Percentiles rank a stretch among this genome's conserved stretches.
Evolutionary conservation across 2,888 invertebrate species (phyloP).

Genomic region (Muschampia plurimacula): DNA sequence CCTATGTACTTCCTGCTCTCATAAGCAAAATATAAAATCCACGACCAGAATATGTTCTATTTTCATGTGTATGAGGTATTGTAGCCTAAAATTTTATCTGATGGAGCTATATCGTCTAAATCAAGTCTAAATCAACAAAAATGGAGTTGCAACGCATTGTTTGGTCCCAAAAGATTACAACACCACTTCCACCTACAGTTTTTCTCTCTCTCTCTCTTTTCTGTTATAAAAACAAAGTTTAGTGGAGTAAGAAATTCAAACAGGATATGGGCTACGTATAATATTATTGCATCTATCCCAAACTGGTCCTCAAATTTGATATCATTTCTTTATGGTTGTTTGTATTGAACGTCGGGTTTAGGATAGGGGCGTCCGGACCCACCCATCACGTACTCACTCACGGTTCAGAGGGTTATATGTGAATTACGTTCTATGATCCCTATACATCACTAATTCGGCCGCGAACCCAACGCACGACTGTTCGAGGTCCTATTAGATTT

Average conservation of each 20-base stretch:
- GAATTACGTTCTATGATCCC: slow-evolving; percentile 50
- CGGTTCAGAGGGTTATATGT: slow-evolving; percentile 43
- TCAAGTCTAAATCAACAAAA: too few species aligned
- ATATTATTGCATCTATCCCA: slow-evolving; percentile 18
- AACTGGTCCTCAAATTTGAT: slow-evolving; percentile 25
- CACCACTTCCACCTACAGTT: too few species aligned
- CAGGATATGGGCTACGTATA: slow-evolving; percentile 18
- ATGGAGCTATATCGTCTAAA: too few species aligned
- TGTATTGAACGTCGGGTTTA: slow-evolving; percentile 50
- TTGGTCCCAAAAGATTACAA: too few species aligned
- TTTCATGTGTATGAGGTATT: too few species aligned
- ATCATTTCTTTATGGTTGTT: slow-evolving; percentile 48
- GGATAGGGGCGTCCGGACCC: neutral
- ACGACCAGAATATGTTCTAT: too few species aligned
- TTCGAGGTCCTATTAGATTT: slow-evolving; percentile 76
- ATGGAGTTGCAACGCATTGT: too few species aligned
- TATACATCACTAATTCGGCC: slow-evolving; percentile 53
- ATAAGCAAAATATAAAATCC: too few species aligned
- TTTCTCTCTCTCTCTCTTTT: too few species aligned
- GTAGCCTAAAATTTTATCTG: too few species aligned
- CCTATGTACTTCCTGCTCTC: too few species aligned
- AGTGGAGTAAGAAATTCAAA: slow-evolving; percentile 10
- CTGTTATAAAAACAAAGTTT: slow-evolving; percentile 44
- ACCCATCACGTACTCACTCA: slow-evolving; percentile 42
- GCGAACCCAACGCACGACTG: slow-evolving; percentile 55